phyloP scores from a whole-genome alignment of 2,888 invertebrate species.

The Carpatolechia fugitivella region DNA sequence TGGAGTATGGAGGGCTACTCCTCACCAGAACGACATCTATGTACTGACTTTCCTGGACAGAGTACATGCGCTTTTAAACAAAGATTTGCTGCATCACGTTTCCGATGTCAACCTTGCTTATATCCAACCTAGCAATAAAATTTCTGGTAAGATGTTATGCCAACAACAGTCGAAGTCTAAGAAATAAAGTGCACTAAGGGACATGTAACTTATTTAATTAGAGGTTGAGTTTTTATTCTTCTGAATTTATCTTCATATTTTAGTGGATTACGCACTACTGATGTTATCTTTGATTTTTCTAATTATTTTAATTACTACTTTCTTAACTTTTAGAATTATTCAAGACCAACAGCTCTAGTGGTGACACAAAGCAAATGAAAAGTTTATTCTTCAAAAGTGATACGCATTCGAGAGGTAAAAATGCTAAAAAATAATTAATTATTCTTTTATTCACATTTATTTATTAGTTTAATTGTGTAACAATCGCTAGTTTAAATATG shows the following conservation, averaged over 20 bases:
- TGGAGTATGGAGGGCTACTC: slow-evolving; percentile 82
- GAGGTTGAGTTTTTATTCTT: too few relatives aligned
- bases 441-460: too few relatives aligned
- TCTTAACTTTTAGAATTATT: slow-evolving; percentile 50
- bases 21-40: slow-evolving; percentile 81
- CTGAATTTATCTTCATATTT: too few relatives aligned
- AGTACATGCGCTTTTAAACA: slow-evolving; percentile 69
- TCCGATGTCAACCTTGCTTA: slow-evolving; percentile 84
- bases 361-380: slow-evolving; percentile 35
- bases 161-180: too few relatives aligned
- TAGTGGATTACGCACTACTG: too few relatives aligned
- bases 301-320: too few relatives aligned
- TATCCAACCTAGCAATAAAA: slow-evolving; percentile 56
- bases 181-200: too few relatives aligned
- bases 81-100: slow-evolving; percentile 72
- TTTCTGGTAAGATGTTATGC: slow-evolving; percentile 50
- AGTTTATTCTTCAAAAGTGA: slow-evolving; percentile 56
- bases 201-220: too few relatives aligned
- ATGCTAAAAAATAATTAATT: background rate
- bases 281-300: too few relatives aligned
- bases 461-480: too few relatives aligned
- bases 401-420: slow-evolving; percentile 58
- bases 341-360: slow-evolving; percentile 29
- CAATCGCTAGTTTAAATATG: too few relatives aligned
- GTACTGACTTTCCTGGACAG: slow-evolving; percentile 82